Evolutionary conservation across 2,888 invertebrate species (phyloP), one percentile per base, ranked within the genome.

Genomic region (Ormyrus rosae): DNA sequence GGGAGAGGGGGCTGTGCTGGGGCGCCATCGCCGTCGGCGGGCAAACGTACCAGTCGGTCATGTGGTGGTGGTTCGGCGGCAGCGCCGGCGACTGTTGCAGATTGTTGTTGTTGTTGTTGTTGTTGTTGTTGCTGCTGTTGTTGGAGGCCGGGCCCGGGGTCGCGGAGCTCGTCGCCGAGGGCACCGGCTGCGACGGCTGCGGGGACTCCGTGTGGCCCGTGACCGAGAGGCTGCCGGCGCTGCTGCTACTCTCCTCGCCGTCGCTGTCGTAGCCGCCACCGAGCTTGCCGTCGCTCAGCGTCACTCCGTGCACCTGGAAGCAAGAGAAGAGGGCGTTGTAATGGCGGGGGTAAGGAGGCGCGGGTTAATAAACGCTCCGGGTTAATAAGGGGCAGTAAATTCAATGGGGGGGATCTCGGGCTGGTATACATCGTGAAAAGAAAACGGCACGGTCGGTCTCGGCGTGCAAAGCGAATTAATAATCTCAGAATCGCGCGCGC

Each of bases 161-260:
- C 55, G 85, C 86, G 50, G 86, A 76, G 76, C 88, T 84, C 81
- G 89, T 85, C 80, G 88, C 85, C 81, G 88, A 82, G 87, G 89
- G 81, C 91, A 92, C 13, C 92, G 93, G 88, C 92, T 94, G 83
- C 92, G 93, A 74, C 92, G 94, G 84, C 91, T 93, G 85, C 90
- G 91, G 90, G 61, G 90, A 89, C 78, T 89, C 89, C 71, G 87
- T 88, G 85, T 90, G 89, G 48, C 90, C 94, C 50, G 94, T 94
- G 69, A 95, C 95, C 84, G 95, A 95, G 86, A 95, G 94, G 88
- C 95, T 95, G 82, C 94, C 95, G 75, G 95, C 95, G 82, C 93
- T 93, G 78, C 96, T 95, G 90, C 94, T 95, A 83, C 96, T 96
- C 89, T 96, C 96, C 90, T 97, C 97, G 63, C 96, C 96, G 90